Evolutionary conservation across 1,140 invertebrate genomes (phyloP).

Genomic region (Lordiphosa stackelbergi): DNA sequence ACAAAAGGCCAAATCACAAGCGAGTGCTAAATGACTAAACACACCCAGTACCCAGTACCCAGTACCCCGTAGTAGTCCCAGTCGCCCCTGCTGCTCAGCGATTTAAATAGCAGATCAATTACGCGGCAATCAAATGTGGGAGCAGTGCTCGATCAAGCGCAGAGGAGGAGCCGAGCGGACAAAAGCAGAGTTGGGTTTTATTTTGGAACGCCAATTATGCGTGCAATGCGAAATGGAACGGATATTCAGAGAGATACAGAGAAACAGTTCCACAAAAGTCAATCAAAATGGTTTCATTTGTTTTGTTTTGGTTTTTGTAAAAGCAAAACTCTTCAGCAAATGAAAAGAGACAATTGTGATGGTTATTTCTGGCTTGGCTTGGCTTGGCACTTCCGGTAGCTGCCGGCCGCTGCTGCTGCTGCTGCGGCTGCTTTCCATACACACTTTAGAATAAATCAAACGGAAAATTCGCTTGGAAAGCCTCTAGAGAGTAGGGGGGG

Average conservation of each 20-base stretch:
- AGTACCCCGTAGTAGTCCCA: constrained; percentile 13
- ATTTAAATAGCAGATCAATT: constrained; percentile 72
- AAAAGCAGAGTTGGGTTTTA: constrained; percentile 22
- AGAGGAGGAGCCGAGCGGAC: constrained; percentile 15
- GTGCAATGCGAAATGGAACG: constrained; percentile 74
- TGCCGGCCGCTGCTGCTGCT: constrained; percentile 7
- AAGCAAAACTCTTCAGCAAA: constrained; percentile 37
- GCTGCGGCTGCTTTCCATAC: constrained; percentile 10
- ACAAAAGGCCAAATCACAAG: constrained; percentile 55
- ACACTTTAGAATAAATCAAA: constrained; percentile 67
- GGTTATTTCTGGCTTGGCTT: constrained; percentile 38
- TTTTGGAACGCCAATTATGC: constrained; percentile 66
- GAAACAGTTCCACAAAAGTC: constrained; percentile 40
- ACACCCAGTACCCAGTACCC: constrained; percentile 40
- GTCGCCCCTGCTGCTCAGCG: constrained; percentile 21
- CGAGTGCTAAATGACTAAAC: constrained; percentile 58
- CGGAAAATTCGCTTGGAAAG: constrained; percentile 53
- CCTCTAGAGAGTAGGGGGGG: constrained; percentile 24
- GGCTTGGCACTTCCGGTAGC: constrained; percentile 65
- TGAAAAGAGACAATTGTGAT: constrained; percentile 35
- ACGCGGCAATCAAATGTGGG: constrained; percentile 55
- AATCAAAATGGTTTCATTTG: constrained; percentile 48
- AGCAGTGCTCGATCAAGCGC: constrained; percentile 62
- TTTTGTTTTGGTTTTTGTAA: constrained; percentile 15
- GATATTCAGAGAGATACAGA: constrained; percentile 44